Percentiles rank a stretch among this genome's conserved stretches.
These are phyloP conservation scores for Spisula solida DNA, from an alignment of 2,888 invertebrate genomes.

Conservation along the genomic window DNA sequence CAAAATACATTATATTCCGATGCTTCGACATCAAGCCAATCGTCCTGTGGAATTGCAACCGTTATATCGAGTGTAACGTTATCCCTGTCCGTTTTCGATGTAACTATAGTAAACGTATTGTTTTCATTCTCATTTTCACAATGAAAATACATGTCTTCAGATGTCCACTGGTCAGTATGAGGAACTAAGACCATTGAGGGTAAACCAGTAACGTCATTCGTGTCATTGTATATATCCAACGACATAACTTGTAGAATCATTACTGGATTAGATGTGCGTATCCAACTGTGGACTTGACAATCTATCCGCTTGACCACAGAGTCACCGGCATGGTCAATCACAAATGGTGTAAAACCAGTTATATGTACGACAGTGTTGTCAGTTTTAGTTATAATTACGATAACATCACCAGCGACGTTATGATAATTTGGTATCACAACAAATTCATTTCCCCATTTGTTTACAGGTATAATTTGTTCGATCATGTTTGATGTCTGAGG, in stretches of 20 bases:
- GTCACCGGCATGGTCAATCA: constrained; percentile 48
- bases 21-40: neutral
- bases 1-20: neutral
- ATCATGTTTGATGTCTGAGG: constrained; percentile 20
- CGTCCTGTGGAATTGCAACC: neutral
- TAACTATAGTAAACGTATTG: neutral
- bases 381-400: constrained; percentile 57
- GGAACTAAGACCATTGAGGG: constrained; percentile 54
- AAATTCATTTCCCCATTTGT: constrained; percentile 70
- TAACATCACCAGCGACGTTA: constrained; percentile 57
- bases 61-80: neutral
- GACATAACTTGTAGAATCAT: constrained; percentile 56
- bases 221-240: constrained; percentile 55
- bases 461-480: constrained; percentile 71
- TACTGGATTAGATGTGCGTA: constrained; percentile 55
- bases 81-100: neutral
- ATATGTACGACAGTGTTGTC: constrained; percentile 55
- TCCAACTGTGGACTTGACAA: constrained; percentile 45
- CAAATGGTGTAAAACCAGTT: constrained; percentile 59
- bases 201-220: neutral
- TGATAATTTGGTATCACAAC: constrained; percentile 55
- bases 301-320: constrained; percentile 54
- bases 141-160: neutral
- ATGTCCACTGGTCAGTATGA: constrained; percentile 44
- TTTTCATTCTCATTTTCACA: neutral